phyloP scores from a whole-genome alignment of 2,888 invertebrate species.

The Ariolimax columbianus region DNA sequence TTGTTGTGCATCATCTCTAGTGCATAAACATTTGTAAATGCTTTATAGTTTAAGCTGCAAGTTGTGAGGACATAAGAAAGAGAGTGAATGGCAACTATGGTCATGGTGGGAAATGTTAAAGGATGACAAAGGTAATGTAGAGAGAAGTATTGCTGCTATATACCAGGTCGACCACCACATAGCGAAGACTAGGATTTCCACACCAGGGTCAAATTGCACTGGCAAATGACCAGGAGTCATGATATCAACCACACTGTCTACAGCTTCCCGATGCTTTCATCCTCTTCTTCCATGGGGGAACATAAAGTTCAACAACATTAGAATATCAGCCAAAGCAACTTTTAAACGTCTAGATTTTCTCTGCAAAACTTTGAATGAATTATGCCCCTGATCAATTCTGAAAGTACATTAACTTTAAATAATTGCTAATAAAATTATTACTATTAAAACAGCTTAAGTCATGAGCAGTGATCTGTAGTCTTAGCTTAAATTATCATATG shows the following conservation, averaged over 20 bases:
- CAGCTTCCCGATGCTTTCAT: slow-evolving; percentile 49
- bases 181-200: slow-evolving; percentile 50
- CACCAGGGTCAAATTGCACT: slow-evolving; percentile 50
- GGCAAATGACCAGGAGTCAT: slow-evolving; percentile 53
- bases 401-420: slow-evolving; percentile 5
- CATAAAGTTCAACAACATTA: slow-evolving; percentile 50
- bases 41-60: not conserved
- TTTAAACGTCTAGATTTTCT: not conserved
- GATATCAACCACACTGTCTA: slow-evolving; percentile 52
- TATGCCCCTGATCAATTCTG: slow-evolving; percentile 24
- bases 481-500: not conserved
- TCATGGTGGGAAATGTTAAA: slow-evolving; percentile 35
- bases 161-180: slow-evolving; percentile 52
- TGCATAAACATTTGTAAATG: slow-evolving; percentile 19
- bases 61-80: not conserved
- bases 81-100: slow-evolving; percentile 36
- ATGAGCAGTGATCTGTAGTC: not conserved
- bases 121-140: slow-evolving; percentile 36
- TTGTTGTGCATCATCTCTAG: slow-evolving; percentile 36
- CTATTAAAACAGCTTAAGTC: not conserved
- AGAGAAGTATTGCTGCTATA: slow-evolving; percentile 51
- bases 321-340: slow-evolving; percentile 39
- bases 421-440: not conserved
- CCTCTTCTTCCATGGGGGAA: slow-evolving; percentile 50
- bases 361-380: not conserved